Evolutionary conservation across 1,140 invertebrate genomes (phyloP), one percentile per base, ranked within the genome.

Genomic region (Drosophila pandora): DNA sequence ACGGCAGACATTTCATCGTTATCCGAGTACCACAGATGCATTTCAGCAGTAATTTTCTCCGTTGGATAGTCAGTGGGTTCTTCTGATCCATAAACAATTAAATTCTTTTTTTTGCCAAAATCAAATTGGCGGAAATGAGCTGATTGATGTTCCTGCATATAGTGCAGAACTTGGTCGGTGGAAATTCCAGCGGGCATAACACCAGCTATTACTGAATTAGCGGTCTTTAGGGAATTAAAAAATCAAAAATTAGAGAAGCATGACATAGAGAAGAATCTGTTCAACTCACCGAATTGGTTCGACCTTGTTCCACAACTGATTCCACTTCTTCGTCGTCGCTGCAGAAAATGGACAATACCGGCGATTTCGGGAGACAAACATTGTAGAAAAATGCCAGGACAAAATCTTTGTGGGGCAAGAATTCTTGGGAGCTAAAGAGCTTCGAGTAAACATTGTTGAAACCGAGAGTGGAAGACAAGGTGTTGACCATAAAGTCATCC

Each of bases 151-250:
- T 92, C 93, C 80, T 95, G 95, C 6, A 93, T 93, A 75, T 93
- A 95, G 80, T 96, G 95, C 2, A 95, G 91, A 0, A 97, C 79
- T 79, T 96, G 96, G 77, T 94, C 94, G 25, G 94, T 93, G 0
- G 96, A 96, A 0, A 95, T 93, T 9, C 96, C 96, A 9, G 95
- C 94, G 0, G 96, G 96, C 45, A 93, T 92, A 69, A 96, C 95
- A 0, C 34, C 60, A 21, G 12, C 12, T 93, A 93, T 21, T 94
- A 92, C 54, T 95, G 94, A 0, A 95, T 9, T 12, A 1, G 71
- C 71, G 0, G 71, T 74, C 71, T 74, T 93, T 1, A 94, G 93
- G 0, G 95, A 32, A 48, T 21, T 0, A 21, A 21, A 0, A 28
- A 47, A 43, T 6, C 39, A 3, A 41, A 47, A 10, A 3, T 28